Evolutionary conservation across 2,113 vertebrate genomes (phyloP).

Genomic region (Indicator maculatus): DNA sequence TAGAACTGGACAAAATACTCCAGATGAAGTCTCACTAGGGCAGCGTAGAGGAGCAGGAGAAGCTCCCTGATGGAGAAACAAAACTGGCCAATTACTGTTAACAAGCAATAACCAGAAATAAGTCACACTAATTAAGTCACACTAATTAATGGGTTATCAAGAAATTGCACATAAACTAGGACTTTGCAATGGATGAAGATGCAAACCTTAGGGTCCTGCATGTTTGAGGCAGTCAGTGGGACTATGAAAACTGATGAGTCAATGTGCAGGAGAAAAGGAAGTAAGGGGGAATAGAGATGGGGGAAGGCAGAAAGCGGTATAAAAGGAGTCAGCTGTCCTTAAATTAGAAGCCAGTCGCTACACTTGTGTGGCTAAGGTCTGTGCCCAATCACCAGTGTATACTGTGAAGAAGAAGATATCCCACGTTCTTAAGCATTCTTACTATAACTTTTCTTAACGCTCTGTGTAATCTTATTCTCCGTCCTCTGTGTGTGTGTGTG

Average conservation of each 20-base stretch:
- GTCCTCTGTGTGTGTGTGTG: background rate
- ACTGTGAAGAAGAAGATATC: no score
- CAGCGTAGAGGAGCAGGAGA: no score
- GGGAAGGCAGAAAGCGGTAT: background rate
- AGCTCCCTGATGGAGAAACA: no score
- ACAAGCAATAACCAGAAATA: background rate
- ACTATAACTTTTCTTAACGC: background rate
- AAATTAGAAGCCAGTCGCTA: accelerated
- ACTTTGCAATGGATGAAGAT: background rate
- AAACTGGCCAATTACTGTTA: background rate
- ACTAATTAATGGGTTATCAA: background rate
- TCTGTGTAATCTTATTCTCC: background rate
- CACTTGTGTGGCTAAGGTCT: background rate
- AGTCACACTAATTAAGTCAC: background rate
- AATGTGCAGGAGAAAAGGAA: background rate
- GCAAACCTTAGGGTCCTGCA: background rate
- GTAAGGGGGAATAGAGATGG: background rate
- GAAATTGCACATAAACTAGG: background rate
- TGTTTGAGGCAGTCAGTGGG: background rate
- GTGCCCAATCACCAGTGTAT: background rate
- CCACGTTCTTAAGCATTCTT: background rate
- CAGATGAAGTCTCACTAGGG: no score
- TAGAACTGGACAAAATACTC: no score
- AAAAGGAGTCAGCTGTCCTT: background rate
- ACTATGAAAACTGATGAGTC: background rate